Evolutionary conservation across 2,113 vertebrate species (phyloP), one percentile per base, ranked within the genome.

Genomic region (Semnopithecus entellus): DNA sequence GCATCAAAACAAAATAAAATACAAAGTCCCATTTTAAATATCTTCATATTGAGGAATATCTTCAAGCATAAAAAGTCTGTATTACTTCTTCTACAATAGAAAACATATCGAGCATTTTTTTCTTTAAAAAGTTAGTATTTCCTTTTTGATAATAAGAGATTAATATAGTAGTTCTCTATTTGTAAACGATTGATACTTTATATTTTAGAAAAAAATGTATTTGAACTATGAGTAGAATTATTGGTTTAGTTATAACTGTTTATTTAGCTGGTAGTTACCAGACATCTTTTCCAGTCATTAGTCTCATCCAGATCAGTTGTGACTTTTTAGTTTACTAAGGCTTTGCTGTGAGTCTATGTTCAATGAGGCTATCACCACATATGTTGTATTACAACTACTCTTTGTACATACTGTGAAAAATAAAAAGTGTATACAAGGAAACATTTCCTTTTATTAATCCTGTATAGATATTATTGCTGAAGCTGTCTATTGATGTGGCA

Each of bases 401-500:
- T 96, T 98, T 95, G 98, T 88, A 98, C 84, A 32, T 32, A 32
- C 88, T 96, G 43, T 93, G 97, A 98, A 98, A 97, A 94, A 97
- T 91, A 93, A 18, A 80, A 95, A 59, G 72, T 95, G 38, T 91
- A 91, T 89, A 97, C 93, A 95, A 97, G 85, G 90, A 97, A 97
- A 95, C 3, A 95, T 97, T 95, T 95, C 91, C 88, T 64, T 72
- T 95, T 96, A 97, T 93, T 98, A 98, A 95, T 94, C 95, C 79
- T 88, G 96, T 95, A 90, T 90, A 78, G 95, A 43, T 61, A 79
- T 81, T 70, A 55, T 16, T 92, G 88, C 40, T 91, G 59, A 93
- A 87, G 18, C 38, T 45, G 3, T 90, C 12, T 95, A 32, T 48
- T 38, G 45, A 80, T 87, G n/a, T 80, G 48, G 50, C 50, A 73